phyloP scores from a whole-genome alignment of 2,888 invertebrate genomes.

The Abrostola triplasia region DNA sequence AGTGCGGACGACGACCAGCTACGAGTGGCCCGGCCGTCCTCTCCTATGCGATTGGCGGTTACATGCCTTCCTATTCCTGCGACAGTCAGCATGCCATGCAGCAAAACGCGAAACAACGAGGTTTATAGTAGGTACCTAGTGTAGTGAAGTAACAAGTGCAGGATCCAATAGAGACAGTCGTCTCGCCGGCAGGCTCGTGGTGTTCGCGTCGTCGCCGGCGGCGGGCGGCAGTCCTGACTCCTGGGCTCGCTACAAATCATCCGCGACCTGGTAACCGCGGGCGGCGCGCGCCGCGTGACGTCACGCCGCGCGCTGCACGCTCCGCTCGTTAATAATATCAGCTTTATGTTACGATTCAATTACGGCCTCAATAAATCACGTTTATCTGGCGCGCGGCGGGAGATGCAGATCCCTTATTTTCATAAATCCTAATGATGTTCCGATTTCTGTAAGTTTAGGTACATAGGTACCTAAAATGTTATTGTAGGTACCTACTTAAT shows the following conservation, averaged over 20 bases:
- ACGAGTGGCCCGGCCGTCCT: no score
- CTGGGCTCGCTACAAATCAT: neutral
- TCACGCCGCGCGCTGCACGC: constrained; percentile 2
- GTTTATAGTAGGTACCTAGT: no score
- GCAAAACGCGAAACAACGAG: no score
- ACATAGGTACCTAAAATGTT: neutral
- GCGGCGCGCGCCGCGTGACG: constrained; percentile 1
- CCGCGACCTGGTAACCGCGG: constrained; percentile 1
- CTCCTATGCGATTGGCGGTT: no score
- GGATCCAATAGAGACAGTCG: no score
- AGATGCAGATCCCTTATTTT: constrained; percentile 8
- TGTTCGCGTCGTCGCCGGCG: no score
- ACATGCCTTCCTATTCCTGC: no score
- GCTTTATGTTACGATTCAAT: constrained; percentile 51
- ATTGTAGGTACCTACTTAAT: constrained; percentile 3
- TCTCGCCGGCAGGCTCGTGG: no score
- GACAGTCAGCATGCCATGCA: no score
- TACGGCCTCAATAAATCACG: constrained; percentile 36
- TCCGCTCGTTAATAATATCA: constrained; percentile 38
- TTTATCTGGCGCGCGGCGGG: constrained; percentile 18
- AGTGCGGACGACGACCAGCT: no score
- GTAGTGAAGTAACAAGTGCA: no score
- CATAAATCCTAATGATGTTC: constrained; percentile 39
- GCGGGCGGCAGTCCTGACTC: neutral
- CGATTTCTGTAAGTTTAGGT: constrained; percentile 9